These are phyloP conservation scores for Strix aluco DNA, from an alignment of 2,113 vertebrate genomes.

Conservation along the genomic window DNA sequence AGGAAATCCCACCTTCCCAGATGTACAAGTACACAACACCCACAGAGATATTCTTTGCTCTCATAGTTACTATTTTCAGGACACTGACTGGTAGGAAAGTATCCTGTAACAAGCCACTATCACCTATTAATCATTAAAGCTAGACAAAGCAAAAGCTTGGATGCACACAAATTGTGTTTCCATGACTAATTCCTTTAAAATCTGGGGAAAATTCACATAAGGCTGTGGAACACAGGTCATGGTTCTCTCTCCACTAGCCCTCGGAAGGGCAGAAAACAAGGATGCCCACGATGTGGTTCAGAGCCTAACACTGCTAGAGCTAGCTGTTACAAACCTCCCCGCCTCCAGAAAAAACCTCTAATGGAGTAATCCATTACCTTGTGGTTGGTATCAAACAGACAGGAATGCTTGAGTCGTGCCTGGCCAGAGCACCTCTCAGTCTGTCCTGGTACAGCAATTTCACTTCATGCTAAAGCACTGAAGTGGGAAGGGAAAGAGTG, in stretches of 20 bases:
- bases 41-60: neutral
- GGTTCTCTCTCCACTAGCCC: neutral
- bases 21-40: neutral
- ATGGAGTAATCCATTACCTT: neutral
- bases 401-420: neutral
- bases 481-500: neutral
- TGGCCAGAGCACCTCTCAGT: neutral
- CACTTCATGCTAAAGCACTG: neutral
- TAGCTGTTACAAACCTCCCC: neutral
- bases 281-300: fast-evolving
- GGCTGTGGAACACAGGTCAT: neutral
- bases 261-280: neutral
- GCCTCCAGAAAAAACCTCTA: neutral
- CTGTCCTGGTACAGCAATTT: neutral
- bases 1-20: neutral
- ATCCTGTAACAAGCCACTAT: neutral
- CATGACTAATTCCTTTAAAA: neutral
- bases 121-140: neutral
- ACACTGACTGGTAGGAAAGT: neutral
- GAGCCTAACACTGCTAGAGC: neutral
- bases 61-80: neutral
- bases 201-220: neutral
- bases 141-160: neutral
- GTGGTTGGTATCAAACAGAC: neutral
- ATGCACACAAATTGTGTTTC: neutral